Evolutionary conservation across 2,113 vertebrate species (phyloP), one percentile per base, ranked within the genome.

Genomic region (Albula glossodonta): DNA sequence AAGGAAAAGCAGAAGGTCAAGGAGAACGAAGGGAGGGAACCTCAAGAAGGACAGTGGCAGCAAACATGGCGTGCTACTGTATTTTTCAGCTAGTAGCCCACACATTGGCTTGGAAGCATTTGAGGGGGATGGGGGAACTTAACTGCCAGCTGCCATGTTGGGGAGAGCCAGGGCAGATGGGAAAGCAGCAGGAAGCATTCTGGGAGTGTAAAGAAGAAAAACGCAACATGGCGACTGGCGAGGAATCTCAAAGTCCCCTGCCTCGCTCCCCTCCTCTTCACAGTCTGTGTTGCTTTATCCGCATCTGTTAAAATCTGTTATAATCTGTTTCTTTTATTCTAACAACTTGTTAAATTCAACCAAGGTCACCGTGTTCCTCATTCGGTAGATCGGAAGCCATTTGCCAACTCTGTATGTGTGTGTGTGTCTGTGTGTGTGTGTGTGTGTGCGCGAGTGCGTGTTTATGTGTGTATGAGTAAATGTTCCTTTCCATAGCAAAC

Each of bases 141-240:
- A 52, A 84, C 87, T 74, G 88, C 92, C 94, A 95, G 92, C 90
- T 92, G 92, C 89, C 90, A 78, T 63, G 84, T 86, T 80, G 90
- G 84, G 81, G 83, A 85, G 87, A 91, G 92, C 92, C 91, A 93
- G 84, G 91, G 92, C 95, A 96, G 95, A 95, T 88, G 94, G 95
- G 83, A 89, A 90, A 92, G 87, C 94, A 93, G 93, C 93, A 91
- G 92, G 95, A 49, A 89, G 91, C 87, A 86, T 92, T 92, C 84
- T 92, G 90, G 89, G 87, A 91, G 77, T 87, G 85, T 88, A 90
- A 88, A 86, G 87, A 90, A 91, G 83, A 80, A 81, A 60, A 70
- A 80, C 85, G 78, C 87, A 88, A 84, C 84, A 80, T 86, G 85
- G 87, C n/a, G 70, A 22, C 70, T 74, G 70, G n/a, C 53, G 87